phyloP scores from a whole-genome alignment of 1,140 invertebrate species.

The Platorchestia sp. region DNA sequence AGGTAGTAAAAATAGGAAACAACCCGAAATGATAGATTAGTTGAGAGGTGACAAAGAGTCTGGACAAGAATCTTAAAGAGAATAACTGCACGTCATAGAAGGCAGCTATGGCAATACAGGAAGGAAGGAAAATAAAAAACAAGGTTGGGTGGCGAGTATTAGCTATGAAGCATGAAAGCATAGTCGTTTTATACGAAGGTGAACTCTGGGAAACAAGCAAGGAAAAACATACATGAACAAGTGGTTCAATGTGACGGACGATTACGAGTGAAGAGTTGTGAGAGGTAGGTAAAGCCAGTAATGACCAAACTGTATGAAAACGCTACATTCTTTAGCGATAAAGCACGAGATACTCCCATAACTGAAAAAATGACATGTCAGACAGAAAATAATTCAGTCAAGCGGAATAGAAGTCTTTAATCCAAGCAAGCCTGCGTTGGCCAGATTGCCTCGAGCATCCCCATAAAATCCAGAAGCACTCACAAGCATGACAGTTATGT shows the following conservation, averaged over 20 bases:
- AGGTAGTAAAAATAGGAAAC: too few species aligned
- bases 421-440: neutral
- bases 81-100: neutral
- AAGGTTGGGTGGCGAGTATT: neutral
- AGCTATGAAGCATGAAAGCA: neutral
- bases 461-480: neutral
- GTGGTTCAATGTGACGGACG: neutral
- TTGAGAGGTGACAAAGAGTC: neutral
- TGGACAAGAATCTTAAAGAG: too few species aligned
- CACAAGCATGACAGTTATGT: slow-evolving; percentile 12
- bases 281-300: neutral
- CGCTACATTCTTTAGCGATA: neutral
- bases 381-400: too few species aligned
- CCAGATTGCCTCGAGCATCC: neutral
- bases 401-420: neutral
- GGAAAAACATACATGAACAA: neutral
- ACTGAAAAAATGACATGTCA: too few species aligned
- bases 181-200: neutral
- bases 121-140: neutral
- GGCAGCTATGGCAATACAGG: too few species aligned
- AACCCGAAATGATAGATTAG: neutral
- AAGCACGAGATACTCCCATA: neutral
- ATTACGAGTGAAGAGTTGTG: neutral
- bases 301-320: neutral
- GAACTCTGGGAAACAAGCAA: neutral